Conservation (phyloP, 2,888 invertebrate species). For the Nineta flava region DNA sequence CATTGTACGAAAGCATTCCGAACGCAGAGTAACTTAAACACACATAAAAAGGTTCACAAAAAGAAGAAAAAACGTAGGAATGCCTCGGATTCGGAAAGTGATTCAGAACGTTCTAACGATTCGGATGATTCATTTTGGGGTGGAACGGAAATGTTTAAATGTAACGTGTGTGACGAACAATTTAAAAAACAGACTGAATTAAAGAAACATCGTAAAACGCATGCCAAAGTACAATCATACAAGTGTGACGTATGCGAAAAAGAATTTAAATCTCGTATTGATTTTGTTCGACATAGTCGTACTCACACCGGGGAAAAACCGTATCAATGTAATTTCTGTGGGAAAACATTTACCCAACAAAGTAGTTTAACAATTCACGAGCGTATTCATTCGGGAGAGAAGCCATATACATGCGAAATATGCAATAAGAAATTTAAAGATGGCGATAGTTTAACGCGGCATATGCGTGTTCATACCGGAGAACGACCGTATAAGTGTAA, state of each 20-base stretch:
- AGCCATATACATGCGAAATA: not conserved
- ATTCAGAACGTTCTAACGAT: no score
- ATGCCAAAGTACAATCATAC: not conserved
- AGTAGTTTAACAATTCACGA: slow-evolving; percentile 1
- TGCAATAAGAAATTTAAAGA: slow-evolving; percentile 1
- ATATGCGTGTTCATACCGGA: slow-evolving; percentile 2
- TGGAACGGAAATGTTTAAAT: not conserved
- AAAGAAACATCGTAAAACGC: not conserved
- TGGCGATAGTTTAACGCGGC: not conserved
- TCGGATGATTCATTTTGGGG: no score
- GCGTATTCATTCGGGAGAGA: not conserved
- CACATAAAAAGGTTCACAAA: not conserved
- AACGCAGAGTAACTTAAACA: not conserved
- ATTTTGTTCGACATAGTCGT: not conserved
- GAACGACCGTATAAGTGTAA: slow-evolving; percentile 4
- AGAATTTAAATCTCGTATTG: not conserved
- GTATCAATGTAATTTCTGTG: not conserved
- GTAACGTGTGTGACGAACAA: not conserved
- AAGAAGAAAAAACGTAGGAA: no score
- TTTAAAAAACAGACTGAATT: not conserved
- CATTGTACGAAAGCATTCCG: not conserved
- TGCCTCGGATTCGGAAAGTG: no score
- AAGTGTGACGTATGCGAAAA: slow-evolving; percentile 2
- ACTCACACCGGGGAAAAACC: not conserved
- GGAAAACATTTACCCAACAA: not conserved